Evolutionary conservation across 2,113 vertebrate species (phyloP).

Genomic region (Sminthopsis crassicaudata): DNA sequence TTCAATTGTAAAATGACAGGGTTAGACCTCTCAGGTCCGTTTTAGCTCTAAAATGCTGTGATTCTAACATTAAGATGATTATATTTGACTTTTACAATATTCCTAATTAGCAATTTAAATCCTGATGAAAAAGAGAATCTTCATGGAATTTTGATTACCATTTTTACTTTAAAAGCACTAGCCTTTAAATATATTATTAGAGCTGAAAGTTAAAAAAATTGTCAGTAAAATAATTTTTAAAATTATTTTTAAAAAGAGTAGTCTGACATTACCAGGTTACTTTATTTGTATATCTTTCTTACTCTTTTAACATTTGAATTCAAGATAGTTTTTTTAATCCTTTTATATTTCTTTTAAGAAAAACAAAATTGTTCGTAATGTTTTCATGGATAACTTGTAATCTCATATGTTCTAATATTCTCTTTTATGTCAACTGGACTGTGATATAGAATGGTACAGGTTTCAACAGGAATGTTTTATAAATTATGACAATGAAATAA

Average conservation of each 20-base stretch:
- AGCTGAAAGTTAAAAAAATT: neutral
- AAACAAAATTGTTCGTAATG: neutral
- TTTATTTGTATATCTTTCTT: neutral
- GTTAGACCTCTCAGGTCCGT: neutral
- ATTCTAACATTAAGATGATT: neutral
- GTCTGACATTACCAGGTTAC: neutral
- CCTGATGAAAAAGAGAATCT: neutral
- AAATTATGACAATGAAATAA: slow-evolving; percentile 27
- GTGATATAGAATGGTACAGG: slow-evolving; percentile 5
- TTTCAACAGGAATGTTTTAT: slow-evolving; percentile 8
- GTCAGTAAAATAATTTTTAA: neutral
- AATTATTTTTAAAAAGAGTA: neutral
- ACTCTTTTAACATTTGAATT: neutral
- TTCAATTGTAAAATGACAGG: neutral
- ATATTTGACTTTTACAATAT: neutral
- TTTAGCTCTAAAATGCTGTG: neutral
- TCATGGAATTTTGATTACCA: neutral
- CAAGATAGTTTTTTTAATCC: neutral
- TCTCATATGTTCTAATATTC: neutral
- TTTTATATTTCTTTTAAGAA: neutral
- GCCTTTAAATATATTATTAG: neutral
- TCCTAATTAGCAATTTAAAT: neutral
- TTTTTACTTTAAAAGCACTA: neutral
- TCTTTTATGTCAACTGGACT: neutral
- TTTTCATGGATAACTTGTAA: neutral